Evolutionary conservation across 2,113 vertebrate species (phyloP).

Genomic region (Albula glossodonta): DNA sequence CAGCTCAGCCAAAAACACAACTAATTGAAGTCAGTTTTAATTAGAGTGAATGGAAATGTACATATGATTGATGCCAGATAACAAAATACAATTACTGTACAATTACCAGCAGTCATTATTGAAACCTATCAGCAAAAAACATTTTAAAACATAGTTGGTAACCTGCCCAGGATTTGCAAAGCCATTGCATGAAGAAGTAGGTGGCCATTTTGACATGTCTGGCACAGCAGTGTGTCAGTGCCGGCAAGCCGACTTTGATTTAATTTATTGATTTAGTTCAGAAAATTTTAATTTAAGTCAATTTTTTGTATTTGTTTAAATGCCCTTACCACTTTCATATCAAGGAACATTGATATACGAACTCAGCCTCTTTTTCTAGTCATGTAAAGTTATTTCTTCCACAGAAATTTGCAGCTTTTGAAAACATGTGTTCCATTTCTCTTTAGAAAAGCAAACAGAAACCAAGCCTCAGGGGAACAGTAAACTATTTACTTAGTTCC

Average conservation of each 20-base stretch:
- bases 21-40: not conserved
- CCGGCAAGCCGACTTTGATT: not conserved
- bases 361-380: not conserved
- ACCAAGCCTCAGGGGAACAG: conserved; percentile 42
- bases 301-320: not conserved
- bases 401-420: not conserved
- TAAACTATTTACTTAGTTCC: conserved; percentile 46
- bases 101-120: not conserved
- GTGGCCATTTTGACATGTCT: not conserved
- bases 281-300: not conserved
- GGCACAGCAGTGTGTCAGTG: not conserved
- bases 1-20: not conserved
- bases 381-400: not conserved
- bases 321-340: not conserved
- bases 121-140: not conserved
- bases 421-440: not conserved
- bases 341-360: not conserved
- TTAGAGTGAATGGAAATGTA: not conserved
- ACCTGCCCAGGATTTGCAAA: not conserved
- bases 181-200: not conserved
- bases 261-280: not conserved
- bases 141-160: not conserved
- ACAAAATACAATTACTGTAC: conserved; percentile 3
- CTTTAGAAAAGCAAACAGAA: conserved; percentile 24
- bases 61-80: not conserved